Evolutionary conservation across 2,888 invertebrate species (phyloP).

Genomic region (Zaprionus lineosus): DNA sequence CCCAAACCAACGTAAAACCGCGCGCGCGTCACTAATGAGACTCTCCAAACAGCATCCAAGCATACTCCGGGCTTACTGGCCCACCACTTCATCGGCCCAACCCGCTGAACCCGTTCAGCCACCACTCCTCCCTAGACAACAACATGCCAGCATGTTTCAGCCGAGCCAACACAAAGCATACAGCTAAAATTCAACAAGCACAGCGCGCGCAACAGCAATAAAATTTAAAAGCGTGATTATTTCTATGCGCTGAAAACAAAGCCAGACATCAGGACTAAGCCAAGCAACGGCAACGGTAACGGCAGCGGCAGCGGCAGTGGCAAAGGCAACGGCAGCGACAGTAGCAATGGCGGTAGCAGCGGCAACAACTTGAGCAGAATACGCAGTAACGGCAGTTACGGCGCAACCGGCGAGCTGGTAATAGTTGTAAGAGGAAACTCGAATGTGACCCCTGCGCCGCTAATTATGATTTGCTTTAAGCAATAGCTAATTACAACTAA

Average conservation of each 20-base stretch:
- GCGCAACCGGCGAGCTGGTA: neutral
- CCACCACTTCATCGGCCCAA: constrained; percentile 1
- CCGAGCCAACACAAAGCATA: constrained; percentile 22
- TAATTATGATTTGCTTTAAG: constrained; percentile 68
- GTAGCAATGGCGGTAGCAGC: no score
- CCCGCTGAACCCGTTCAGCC: constrained; percentile 21
- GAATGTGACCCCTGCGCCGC: constrained; percentile 5
- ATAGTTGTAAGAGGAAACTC: neutral
- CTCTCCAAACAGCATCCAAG: constrained; percentile 61
- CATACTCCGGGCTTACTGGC: constrained; percentile 14
- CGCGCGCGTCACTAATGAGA: constrained; percentile 70
- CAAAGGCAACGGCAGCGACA: neutral
- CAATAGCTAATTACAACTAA: constrained; percentile 66
- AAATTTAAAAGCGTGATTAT: constrained; percentile 74
- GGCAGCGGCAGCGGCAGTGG: constrained; percentile 15
- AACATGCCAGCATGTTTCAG: constrained; percentile 42
- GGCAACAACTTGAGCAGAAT: constrained; percentile 10
- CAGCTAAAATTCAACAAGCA: constrained; percentile 56
- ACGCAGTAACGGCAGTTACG: constrained; percentile 6
- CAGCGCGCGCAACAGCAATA: constrained; percentile 50
- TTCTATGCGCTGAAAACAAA: constrained; percentile 40
- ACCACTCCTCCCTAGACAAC: constrained; percentile 44
- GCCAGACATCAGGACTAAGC: constrained; percentile 17
- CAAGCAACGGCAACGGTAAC: constrained; percentile 13
- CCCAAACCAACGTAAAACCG: constrained; percentile 28